Evolutionary conservation across 2,113 vertebrate genomes (phyloP).

Genomic region (Spea bombifrons): DNA sequence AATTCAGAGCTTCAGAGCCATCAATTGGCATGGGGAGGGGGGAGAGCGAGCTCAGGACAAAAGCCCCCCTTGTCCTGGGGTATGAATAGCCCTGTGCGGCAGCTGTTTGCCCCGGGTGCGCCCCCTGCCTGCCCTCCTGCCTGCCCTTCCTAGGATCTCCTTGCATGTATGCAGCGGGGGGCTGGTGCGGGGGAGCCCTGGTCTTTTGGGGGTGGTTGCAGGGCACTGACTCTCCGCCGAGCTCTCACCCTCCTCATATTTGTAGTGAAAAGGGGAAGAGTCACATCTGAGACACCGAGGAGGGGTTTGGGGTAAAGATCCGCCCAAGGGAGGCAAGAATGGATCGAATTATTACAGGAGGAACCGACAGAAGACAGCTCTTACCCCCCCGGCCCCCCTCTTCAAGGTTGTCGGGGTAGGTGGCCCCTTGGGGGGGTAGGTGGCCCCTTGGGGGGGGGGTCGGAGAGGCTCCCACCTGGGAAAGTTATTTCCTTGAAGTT

Average conservation of each 20-base stretch:
- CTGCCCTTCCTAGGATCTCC: no score
- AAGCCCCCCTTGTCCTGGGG: neutral
- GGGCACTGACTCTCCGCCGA: neutral
- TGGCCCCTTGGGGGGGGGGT: no score
- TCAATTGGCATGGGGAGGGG: neutral
- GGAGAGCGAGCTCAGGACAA: neutral
- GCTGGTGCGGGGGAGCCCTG: neutral
- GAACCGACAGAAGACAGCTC: no score
- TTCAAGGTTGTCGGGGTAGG: no score
- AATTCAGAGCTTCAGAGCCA: neutral
- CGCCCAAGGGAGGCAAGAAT: constrained; percentile 1
- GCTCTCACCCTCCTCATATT: constrained; percentile 13
- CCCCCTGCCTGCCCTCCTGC: constrained; percentile 57
- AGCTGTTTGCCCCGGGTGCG: constrained; percentile 65
- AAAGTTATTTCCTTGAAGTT: no score
- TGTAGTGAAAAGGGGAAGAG: constrained; percentile 12
- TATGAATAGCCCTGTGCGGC: constrained; percentile 25
- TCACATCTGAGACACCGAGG: neutral
- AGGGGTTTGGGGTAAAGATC: constrained; percentile 10
- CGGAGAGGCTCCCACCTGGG: no score
- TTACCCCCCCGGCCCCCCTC: neutral
- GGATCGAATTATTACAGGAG: neutral
- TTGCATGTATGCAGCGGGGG: no score
- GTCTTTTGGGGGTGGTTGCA: neutral
- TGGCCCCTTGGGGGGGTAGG: no score